Evolutionary conservation across 1,140 invertebrate genomes (phyloP).

Genomic region (Schmidtea mediterranea): DNA sequence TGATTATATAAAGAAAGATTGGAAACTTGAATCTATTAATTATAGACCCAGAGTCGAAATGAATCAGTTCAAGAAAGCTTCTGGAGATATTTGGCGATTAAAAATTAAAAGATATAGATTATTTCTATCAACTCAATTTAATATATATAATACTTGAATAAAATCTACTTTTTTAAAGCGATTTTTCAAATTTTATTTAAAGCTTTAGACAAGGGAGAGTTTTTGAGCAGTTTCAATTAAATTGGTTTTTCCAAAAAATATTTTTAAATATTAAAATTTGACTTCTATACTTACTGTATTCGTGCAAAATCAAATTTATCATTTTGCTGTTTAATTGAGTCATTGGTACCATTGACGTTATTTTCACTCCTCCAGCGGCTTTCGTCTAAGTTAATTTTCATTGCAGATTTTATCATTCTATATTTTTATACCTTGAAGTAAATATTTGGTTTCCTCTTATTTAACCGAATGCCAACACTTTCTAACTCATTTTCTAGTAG

Average conservation of each 20-base stretch:
- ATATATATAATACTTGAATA: background rate
- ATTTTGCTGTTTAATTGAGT: slow-evolving; percentile 85
- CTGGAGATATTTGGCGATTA: too few species aligned
- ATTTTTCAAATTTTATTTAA: background rate
- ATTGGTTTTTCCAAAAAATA: too few species aligned
- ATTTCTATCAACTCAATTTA: background rate
- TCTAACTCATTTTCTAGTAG: slow-evolving; percentile 73
- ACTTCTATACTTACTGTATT: slow-evolving; percentile 45
- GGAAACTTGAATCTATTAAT: too few species aligned
- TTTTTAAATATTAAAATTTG: slow-evolving; percentile 5
- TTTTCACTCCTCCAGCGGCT: slow-evolving; percentile 90
- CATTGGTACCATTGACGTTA: slow-evolving; percentile 73
- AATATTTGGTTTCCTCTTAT: slow-evolving; percentile 75
- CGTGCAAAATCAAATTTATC: slow-evolving; percentile 86
- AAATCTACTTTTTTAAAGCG: background rate
- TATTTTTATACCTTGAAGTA: slow-evolving; percentile 55
- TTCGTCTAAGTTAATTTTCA: slow-evolving; percentile 40
- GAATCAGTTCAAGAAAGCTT: too few species aligned
- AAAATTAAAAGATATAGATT: too few species aligned
- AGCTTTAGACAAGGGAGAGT: background rate
- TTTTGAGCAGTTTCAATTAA: background rate
- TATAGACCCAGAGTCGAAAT: too few species aligned
- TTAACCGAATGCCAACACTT: slow-evolving; percentile 74
- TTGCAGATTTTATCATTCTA: too few species aligned
- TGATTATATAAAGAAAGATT: too few species aligned